Conservation (phyloP, 2,888 invertebrate species). For the Automeris io region DNA sequence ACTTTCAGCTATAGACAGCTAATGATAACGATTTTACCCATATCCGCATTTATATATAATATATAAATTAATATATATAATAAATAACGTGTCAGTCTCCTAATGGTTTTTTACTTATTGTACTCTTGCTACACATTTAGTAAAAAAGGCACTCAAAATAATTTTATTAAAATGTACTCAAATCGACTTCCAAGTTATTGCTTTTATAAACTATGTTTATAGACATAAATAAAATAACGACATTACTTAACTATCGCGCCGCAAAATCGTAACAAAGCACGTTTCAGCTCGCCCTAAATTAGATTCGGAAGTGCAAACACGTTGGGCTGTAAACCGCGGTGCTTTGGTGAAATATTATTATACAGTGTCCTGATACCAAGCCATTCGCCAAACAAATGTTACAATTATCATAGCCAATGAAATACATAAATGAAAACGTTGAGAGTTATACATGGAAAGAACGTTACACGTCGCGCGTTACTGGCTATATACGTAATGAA, state of each 20-base stretch:
- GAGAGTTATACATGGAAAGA: too few relatives aligned
- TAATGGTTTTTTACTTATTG: too few relatives aligned
- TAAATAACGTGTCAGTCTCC: too few relatives aligned
- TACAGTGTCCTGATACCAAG: constrained; percentile 44
- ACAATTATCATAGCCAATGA: constrained; percentile 73
- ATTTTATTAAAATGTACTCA: too few relatives aligned
- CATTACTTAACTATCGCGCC: constrained; percentile 9
- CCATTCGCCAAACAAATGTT: constrained; percentile 66
- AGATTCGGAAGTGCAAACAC: constrained; percentile 44
- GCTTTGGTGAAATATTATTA: constrained; percentile 41
- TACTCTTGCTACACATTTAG: too few relatives aligned
- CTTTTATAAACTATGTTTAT: not conserved
- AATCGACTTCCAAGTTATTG: not conserved
- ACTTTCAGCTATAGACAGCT: too few relatives aligned
- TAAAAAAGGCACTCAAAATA: too few relatives aligned
- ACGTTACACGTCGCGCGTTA: too few relatives aligned
- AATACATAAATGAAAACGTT: constrained; percentile 20
- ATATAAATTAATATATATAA: too few relatives aligned
- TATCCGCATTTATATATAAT: too few relatives aligned
- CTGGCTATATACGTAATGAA: too few relatives aligned
- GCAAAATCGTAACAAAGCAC: constrained; percentile 21
- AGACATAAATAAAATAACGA: constrained; percentile 1
- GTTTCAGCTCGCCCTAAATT: constrained; percentile 36
- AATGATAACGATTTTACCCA: too few relatives aligned
- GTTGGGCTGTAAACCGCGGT: constrained; percentile 34